Base-by-base conservation (phyloP, 2,113 vertebrate genomes). In the Crypturellus undulatus region DNA sequence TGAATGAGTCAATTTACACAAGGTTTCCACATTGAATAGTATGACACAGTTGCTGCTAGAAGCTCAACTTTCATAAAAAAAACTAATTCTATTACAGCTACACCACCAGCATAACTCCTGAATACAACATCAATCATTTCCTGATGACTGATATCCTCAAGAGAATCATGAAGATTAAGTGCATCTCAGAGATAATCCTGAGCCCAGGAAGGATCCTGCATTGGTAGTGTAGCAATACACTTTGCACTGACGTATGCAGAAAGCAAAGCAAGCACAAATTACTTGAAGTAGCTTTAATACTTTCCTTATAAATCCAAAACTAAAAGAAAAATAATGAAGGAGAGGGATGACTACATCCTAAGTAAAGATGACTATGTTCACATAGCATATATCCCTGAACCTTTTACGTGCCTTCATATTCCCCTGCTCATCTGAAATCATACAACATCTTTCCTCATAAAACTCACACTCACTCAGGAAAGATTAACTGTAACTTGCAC, bases 401-500 rank as follows among this genome's bases (percentile, higher is more conserved):
- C 20, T 88, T 91, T 75, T 19, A 28, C 7, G 17, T n/a, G 60
- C 26, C 42, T 69, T 80, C 51, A 83, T 87, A 79, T 9, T 79
- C 79, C 25, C 36, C 36, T 21, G 34, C 43, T 92, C 26, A 73
- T 87, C 65, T 59, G 63, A 90, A 91, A 78, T 4, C 2, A 58
- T 26, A 67, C 0, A 89, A 21, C 36, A 87, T 76, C 85, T 84
- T 51, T 40, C 34, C 49, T 92, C 60, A 16, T 59, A 52, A 87
- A 94, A 83, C 78, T 83, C 6, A 1, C 47, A 84, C 51, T 63
- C 32, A 26, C 70, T 92, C 67, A 19, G 14, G 51, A 84, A 96
- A 63, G 49, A 95, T 87, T 87, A 94, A 86, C 84, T 85, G 63
- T 81, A 96, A 79, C 85, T 94, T 93, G 71, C 64, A 81, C 88